A percentile compares a stretch with the other conserved stretches of the same genome.
Evolutionary conservation across 2,888 invertebrate genomes (phyloP).

Genomic region (Leptinotarsa peninsularis): DNA sequence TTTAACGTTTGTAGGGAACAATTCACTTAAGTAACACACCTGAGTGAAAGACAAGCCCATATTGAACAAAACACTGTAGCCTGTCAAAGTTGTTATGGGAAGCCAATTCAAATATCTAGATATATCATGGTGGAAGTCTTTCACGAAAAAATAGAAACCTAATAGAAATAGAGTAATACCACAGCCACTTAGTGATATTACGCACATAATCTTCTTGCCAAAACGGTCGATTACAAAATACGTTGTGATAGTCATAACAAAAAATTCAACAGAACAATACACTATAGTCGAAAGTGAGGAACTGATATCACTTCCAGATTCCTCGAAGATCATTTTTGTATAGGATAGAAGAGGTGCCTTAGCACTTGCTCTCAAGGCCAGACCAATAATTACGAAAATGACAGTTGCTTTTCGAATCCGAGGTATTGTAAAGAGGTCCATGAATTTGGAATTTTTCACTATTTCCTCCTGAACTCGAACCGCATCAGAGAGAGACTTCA

Average conservation of each 20-base stretch:
- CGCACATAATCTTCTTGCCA: slow-evolving; percentile 69
- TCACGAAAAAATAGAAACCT: slow-evolving; percentile 67
- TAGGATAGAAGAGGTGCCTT: slow-evolving; percentile 66
- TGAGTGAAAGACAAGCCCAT: slow-evolving; percentile 59
- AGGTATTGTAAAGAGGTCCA: slow-evolving; percentile 50
- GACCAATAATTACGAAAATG: slow-evolving; percentile 37
- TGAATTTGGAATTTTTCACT: slow-evolving; percentile 48
- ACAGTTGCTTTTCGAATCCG: slow-evolving; percentile 53
- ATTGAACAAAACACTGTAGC: slow-evolving; percentile 67
- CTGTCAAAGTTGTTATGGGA: slow-evolving; percentile 66
- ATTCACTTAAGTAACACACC: slow-evolving; percentile 63
- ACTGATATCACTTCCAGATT: slow-evolving; percentile 64
- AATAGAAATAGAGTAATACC: slow-evolving; percentile 64
- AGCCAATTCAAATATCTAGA: slow-evolving; percentile 48
- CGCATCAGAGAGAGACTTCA: slow-evolving; percentile 46
- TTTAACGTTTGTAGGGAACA: slow-evolving; percentile 70
- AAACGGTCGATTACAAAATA: slow-evolving; percentile 69
- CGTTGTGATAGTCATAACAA: slow-evolving; percentile 70
- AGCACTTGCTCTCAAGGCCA: slow-evolving; percentile 18
- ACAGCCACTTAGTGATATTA: slow-evolving; percentile 67
- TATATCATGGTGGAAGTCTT: slow-evolving; percentile 55
- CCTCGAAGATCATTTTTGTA: slow-evolving; percentile 68
- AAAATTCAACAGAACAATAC: slow-evolving; percentile 69
- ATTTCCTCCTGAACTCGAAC: slow-evolving; percentile 55
- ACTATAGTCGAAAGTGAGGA: slow-evolving; percentile 60